phyloP scores from a whole-genome alignment of 2,888 invertebrate genomes.

The Trissolcus brochymenae region DNA sequence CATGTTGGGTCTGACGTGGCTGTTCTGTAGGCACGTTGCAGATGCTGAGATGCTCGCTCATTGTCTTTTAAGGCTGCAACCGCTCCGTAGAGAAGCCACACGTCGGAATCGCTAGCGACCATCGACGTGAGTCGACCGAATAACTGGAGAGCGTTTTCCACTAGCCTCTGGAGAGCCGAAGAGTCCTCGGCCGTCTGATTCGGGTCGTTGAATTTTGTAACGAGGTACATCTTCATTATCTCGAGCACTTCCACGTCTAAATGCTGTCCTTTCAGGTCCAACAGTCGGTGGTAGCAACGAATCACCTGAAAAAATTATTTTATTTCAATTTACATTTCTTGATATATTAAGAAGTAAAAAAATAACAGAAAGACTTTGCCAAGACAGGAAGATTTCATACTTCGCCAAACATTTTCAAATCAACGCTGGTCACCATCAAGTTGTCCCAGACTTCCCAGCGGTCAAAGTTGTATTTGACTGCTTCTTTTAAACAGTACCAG shows the following conservation, averaged over 20 bases:
- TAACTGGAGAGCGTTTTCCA: conserved; percentile 81
- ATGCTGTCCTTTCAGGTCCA: conserved; percentile 90
- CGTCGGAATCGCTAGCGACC: conserved; percentile 83
- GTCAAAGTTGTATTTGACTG: conserved; percentile 93
- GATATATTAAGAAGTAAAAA: no score
- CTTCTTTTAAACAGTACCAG: conserved; percentile 90
- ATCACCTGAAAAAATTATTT: conserved; percentile 78
- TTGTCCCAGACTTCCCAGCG: conserved; percentile 99
- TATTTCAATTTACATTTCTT: conserved; percentile 9
- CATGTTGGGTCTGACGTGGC: conserved; percentile 83
- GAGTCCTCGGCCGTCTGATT: conserved; percentile 77
- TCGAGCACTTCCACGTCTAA: conserved; percentile 86
- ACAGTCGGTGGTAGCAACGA: conserved; percentile 88
- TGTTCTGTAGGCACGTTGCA: conserved; percentile 85
- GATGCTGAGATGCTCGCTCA: conserved; percentile 80
- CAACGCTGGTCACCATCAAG: conserved; percentile 90
- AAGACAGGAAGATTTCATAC: conserved; percentile 75
- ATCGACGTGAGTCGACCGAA: conserved; percentile 85
- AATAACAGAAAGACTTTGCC: no score
- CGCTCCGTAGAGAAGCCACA: conserved; percentile 90
- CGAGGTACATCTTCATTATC: conserved; percentile 84
- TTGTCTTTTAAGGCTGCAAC: conserved; percentile 78
- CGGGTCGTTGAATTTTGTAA: conserved; percentile 77
- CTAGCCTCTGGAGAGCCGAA: conserved; percentile 67
- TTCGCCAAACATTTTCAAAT: conserved; percentile 90